Conservation (phyloP, 2,113 vertebrate species). For the Nesoenas mayeri region DNA sequence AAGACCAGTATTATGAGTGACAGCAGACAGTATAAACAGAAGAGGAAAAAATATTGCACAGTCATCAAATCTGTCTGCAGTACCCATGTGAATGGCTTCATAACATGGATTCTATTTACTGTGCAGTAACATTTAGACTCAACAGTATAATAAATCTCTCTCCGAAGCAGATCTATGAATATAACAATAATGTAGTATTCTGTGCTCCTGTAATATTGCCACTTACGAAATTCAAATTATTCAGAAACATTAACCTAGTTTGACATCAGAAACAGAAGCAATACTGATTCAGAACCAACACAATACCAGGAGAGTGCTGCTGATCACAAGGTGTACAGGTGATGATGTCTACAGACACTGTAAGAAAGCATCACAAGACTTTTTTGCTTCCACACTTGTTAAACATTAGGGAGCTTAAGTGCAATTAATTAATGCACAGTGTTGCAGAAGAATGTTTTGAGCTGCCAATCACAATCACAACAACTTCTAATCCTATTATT, state of each 20-base stretch:
- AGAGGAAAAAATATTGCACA: background rate
- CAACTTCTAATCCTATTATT: background rate
- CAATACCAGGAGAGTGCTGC: background rate
- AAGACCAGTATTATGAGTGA: background rate
- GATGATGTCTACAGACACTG: background rate
- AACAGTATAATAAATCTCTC: slow-evolving; percentile 10
- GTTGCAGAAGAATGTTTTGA: background rate
- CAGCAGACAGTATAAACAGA: background rate
- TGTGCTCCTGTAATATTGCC: background rate
- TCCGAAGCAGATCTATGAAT: slow-evolving; percentile 22
- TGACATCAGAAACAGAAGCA: background rate
- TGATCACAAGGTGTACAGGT: background rate
- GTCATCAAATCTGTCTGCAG: background rate
- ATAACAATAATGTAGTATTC: background rate
- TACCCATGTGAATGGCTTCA: background rate
- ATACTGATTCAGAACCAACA: background rate
- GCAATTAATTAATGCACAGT: background rate
- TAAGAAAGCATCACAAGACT: background rate
- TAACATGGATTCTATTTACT: background rate
- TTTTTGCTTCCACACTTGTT: background rate
- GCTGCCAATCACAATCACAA: background rate
- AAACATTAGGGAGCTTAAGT: background rate
- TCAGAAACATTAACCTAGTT: background rate
- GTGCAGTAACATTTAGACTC: background rate
- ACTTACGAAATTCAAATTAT: background rate